These are phyloP conservation scores for Erannis defoliaria DNA, from an alignment of 2,888 invertebrate genomes.

Conservation along the genomic window DNA sequence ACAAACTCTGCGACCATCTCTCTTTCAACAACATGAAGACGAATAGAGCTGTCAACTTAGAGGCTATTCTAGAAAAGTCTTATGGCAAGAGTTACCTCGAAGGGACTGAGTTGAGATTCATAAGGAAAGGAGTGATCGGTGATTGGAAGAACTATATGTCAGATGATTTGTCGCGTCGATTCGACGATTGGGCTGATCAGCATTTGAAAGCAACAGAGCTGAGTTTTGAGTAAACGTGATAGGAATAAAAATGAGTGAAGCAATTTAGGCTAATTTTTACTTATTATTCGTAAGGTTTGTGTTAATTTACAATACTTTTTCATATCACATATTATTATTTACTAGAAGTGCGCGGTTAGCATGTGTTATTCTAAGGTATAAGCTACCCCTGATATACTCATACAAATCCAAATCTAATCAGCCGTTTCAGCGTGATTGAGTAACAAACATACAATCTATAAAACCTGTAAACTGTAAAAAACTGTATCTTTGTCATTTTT, in stretches of 20 bases:
- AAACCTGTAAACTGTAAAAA: too few species aligned
- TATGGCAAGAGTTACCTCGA: constrained; percentile 78
- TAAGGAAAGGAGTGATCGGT: constrained; percentile 92
- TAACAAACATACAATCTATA: too few species aligned
- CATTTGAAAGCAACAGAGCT: constrained; percentile 88
- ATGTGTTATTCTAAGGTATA: too few species aligned
- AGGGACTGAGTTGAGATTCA: constrained; percentile 87
- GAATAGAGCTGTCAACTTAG: constrained; percentile 92
- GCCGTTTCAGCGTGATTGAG: too few species aligned
- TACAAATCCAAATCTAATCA: too few species aligned
- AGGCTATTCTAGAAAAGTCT: constrained; percentile 86
- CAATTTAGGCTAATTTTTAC: neutral
- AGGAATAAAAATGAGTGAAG: neutral
- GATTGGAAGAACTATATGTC: constrained; percentile 94
- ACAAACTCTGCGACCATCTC: constrained; percentile 90
- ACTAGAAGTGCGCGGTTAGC: too few species aligned
- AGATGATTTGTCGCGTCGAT: constrained; percentile 89
- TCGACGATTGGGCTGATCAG: constrained; percentile 90
- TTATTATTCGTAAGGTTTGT: neutral
- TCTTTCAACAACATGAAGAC: constrained; percentile 93
- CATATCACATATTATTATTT: too few species aligned
- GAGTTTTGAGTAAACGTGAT: constrained; percentile 86
- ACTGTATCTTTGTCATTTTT: too few species aligned
- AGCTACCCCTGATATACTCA: too few species aligned
- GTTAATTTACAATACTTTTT: neutral